Base-by-base conservation (phyloP, 2,113 vertebrate genomes). In the Coryphaenoides rupestris region DNA sequence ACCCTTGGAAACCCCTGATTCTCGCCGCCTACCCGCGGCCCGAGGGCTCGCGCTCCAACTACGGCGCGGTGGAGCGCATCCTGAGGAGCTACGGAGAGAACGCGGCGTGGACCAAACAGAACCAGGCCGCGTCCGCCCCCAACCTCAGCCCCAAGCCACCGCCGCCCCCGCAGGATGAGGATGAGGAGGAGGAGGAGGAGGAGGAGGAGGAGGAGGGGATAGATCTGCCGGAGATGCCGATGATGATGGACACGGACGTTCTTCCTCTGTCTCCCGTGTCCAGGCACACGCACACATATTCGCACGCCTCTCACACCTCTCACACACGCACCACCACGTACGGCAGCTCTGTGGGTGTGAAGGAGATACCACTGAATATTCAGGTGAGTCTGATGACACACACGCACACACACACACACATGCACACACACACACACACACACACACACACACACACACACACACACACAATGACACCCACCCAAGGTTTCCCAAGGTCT, bases 1-100 rank as follows among this genome's bases (percentile, higher is more conserved):
- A 93, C 72, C 92, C 95, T 55, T 96, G 94, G 95, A 94, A 89
- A 84, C 91, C 93, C 10, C 92, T 92, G 63, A 93, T 93, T 75
- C 89, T 98, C 68, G 97, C 94, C 5, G 93, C 93, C 2, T 93
- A 95, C 65, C 95, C 95, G 0, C 93, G 93, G 19, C 96, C 94
- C 6, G 90, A 93, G 66, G 95, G 97, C 40, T 93, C 96, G 58
- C 91, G 91, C 72, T 99, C 96, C 0, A 98, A 99, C 85, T 97
- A 98, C 7, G 93, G 96, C 6, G 95, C 95, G 53, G 90, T 97
- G 68, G 94, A 98, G 83, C 93, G 93, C 82, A 92, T 98, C 80
- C 78, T 98, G 76, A 96, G 93, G 89, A 94, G 90, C 73, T 97
- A 94, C 52, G 93, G 96, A 79, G 93, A 97, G 79, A 91, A 82